phyloP scores from a whole-genome alignment of 2,113 vertebrate species.

The Cathartes aura region DNA sequence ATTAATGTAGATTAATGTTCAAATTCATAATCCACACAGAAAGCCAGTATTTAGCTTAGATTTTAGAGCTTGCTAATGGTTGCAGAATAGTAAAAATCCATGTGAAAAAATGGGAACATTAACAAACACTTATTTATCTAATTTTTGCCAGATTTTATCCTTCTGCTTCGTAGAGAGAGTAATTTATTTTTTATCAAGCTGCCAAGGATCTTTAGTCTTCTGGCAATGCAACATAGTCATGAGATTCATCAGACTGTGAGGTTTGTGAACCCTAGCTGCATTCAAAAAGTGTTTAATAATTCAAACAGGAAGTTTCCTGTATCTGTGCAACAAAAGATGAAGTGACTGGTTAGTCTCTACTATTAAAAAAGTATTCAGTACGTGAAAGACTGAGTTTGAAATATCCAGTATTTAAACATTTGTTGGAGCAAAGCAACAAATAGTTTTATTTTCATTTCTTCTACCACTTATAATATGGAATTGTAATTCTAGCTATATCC shows the following conservation, averaged over 20 bases:
- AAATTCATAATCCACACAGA: neutral
- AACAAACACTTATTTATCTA: neutral
- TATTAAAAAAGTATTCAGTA: neutral
- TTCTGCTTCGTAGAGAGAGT: constrained; percentile 16
- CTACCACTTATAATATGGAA: neutral
- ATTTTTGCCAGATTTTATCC: neutral
- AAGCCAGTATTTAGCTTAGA: neutral
- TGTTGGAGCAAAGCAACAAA: neutral
- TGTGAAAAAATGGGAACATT: neutral
- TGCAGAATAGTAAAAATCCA: neutral
- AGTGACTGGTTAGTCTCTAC: neutral
- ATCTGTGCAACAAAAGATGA: neutral
- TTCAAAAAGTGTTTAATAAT: constrained; percentile 69
- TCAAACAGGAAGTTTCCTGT: constrained; percentile 31
- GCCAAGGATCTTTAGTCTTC: constrained; percentile 59
- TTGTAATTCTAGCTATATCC: neutral
- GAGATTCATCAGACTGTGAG: constrained; percentile 29
- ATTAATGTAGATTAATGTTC: neutral
- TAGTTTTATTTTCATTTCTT: neutral
- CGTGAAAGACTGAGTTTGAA: neutral
- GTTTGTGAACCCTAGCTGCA: constrained; percentile 33
- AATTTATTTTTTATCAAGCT: constrained; percentile 68
- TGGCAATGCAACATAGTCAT: constrained; percentile 26
- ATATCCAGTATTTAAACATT: neutral
- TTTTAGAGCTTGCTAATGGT: neutral